Conservation (phyloP, 1,140 invertebrate genomes). For the Pectinophora gossypiella region DNA sequence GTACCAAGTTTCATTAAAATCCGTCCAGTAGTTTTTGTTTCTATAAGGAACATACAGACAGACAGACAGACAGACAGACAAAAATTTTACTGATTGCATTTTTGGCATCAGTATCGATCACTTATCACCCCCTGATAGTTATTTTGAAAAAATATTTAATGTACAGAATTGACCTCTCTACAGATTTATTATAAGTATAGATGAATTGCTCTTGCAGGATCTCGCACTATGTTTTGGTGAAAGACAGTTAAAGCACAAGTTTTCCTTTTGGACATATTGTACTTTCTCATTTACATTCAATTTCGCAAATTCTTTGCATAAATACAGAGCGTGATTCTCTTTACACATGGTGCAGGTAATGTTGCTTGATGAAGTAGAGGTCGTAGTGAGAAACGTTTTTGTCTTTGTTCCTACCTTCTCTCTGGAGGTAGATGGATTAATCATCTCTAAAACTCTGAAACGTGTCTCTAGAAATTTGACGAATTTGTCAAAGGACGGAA, state of each 20-base stretch:
- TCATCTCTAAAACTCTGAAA: conserved; percentile 4
- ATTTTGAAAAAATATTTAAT: no score
- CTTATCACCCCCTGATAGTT: no score
- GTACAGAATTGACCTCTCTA: no score
- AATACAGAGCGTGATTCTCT: not conserved
- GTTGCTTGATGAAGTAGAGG: not conserved
- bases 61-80: no score
- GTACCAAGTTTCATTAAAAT: no score
- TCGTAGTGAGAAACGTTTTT: not conserved
- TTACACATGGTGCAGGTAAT: not conserved
- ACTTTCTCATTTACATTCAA: not conserved
- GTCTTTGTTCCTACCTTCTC: not conserved
- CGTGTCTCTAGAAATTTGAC: conserved; percentile 6
- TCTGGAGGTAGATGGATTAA: not conserved
- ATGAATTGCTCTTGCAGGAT: not conserved
- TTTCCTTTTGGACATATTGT: conserved; percentile 5
- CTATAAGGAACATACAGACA: no score
- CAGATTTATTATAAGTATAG: no score
- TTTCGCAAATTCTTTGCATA: not conserved
- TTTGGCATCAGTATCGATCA: no score
- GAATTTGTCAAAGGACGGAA: not conserved
- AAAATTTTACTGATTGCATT: no score
- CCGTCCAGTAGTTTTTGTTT: no score
- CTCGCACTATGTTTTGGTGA: not conserved
- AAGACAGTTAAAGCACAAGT: conserved; percentile 3